Percentiles rank a stretch among this genome's conserved stretches.
Evolutionary conservation across 2,113 vertebrate species (phyloP).

Genomic region (Myxocyprinus asiaticus): DNA sequence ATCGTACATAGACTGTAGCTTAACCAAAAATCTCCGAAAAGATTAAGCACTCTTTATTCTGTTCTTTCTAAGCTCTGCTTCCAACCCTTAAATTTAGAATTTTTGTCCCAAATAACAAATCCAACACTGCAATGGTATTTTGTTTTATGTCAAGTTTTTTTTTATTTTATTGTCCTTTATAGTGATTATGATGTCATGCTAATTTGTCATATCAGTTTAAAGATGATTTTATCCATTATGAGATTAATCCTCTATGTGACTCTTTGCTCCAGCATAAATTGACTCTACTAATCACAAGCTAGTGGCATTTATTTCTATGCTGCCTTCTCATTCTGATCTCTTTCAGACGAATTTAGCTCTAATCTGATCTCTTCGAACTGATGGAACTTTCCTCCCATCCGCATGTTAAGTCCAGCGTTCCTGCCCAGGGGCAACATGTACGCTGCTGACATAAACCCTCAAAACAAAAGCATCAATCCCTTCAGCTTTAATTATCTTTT

Average conservation of each 20-base stretch:
- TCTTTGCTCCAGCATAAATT: background rate
- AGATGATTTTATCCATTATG: too few relatives aligned
- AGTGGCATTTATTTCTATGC: background rate
- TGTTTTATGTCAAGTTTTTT: background rate
- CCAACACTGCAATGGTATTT: background rate
- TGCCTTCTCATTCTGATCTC: slow-evolving; percentile 21
- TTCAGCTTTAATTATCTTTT: slow-evolving; percentile 45
- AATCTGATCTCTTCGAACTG: slow-evolving; percentile 44
- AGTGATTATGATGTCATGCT: background rate
- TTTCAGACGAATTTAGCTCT: slow-evolving; percentile 30
- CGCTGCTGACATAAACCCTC: slow-evolving; percentile 6
- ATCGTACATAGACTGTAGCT: background rate
- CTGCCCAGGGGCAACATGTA: background rate
- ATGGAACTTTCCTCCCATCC: slow-evolving; percentile 27
- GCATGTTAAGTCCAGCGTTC: slow-evolving; percentile 12
- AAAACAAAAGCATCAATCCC: slow-evolving; percentile 35
- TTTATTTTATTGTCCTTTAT: slow-evolving; percentile 1
- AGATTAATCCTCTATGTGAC: background rate
- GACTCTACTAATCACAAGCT: slow-evolving; percentile 5
- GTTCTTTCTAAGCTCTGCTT: background rate
- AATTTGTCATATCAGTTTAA: background rate
- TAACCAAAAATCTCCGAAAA: background rate
- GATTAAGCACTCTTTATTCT: background rate
- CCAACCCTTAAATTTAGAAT: background rate
- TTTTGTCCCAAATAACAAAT: slow-evolving; percentile 3